These are phyloP conservation scores for Circaetus cinerascens DNA, from an alignment of 2,113 vertebrate species.

Conservation along the genomic window DNA sequence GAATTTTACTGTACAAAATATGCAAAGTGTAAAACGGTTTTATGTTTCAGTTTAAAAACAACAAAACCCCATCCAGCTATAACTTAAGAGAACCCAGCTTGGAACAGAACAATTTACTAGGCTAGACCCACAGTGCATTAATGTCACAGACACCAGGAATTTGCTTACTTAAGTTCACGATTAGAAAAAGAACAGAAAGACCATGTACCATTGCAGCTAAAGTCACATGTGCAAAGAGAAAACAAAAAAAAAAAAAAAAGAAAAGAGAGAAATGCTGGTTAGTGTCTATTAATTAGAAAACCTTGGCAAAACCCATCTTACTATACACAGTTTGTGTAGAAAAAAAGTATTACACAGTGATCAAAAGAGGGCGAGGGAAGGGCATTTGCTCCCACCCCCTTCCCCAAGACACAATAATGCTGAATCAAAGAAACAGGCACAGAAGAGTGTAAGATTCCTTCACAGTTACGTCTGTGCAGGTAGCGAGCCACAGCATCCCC, in stretches of 20 bases:
- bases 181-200: conserved; percentile 31
- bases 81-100: conserved; percentile 56
- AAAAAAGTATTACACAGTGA: conserved; percentile 46
- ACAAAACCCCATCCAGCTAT: conserved; percentile 56
- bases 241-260: not conserved
- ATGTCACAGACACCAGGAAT: conserved; percentile 38
- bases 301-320: conserved; percentile 15
- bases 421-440: conserved; percentile 61
- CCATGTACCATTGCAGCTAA: conserved; percentile 11
- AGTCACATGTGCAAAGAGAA: not conserved
- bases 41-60: conserved; percentile 57
- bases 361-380: not conserved
- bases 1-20: conserved; percentile 75
- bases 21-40: conserved; percentile 65
- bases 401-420: conserved; percentile 29
- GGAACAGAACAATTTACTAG: conserved; percentile 54
- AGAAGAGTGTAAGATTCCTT: conserved; percentile 35
- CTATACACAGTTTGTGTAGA: conserved; percentile 8
- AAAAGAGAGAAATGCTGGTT: conserved; percentile 26
- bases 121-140: conserved; percentile 41
- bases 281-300: conserved; percentile 24
- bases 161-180: conserved; percentile 22
- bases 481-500: not conserved
- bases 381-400: not conserved
- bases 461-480: conserved; percentile 8